Conservation (phyloP, 1,140 invertebrate genomes). For the Diorhabda elongata region DNA sequence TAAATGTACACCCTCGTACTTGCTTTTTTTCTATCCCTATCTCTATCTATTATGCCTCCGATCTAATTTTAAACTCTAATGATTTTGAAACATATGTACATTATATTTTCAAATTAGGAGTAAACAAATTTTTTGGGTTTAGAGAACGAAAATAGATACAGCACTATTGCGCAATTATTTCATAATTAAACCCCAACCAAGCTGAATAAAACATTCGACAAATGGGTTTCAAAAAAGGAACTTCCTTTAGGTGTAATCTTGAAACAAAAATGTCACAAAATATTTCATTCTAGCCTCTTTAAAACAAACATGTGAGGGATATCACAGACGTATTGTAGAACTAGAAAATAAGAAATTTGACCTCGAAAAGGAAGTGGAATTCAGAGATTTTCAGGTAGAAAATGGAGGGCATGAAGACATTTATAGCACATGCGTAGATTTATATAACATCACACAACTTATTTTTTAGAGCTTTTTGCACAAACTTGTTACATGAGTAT, state of each 20-base stretch:
- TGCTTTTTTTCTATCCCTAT: too few relatives aligned
- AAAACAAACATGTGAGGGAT: slow-evolving; percentile 78
- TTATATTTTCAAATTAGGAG: too few relatives aligned
- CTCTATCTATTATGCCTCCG: too few relatives aligned
- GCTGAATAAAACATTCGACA: too few relatives aligned
- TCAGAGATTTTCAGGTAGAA: slow-evolving; percentile 84
- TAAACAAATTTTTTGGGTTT: too few relatives aligned
- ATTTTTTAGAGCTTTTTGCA: slow-evolving; percentile 35
- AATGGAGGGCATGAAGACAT: slow-evolving; percentile 25
- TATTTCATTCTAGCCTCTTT: slow-evolving; percentile 49
- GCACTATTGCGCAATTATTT: too few relatives aligned
- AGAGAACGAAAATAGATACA: too few relatives aligned
- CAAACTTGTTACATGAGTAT: slow-evolving; percentile 3
- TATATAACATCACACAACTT: slow-evolving; percentile 23
- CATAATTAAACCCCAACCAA: too few relatives aligned
- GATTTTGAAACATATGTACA: too few relatives aligned
- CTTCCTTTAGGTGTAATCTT: too few relatives aligned
- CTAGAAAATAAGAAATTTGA: slow-evolving; percentile 96
- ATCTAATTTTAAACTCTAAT: too few relatives aligned
- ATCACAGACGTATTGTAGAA: slow-evolving; percentile 79
- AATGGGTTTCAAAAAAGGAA: too few relatives aligned
- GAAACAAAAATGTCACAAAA: neutral
- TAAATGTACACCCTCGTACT: neutral
- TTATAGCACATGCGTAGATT: slow-evolving; percentile 23
- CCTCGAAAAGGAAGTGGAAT: slow-evolving; percentile 89